Base-by-base conservation (phyloP, 2,888 invertebrate species). In the Synergus gifuensis region DNA sequence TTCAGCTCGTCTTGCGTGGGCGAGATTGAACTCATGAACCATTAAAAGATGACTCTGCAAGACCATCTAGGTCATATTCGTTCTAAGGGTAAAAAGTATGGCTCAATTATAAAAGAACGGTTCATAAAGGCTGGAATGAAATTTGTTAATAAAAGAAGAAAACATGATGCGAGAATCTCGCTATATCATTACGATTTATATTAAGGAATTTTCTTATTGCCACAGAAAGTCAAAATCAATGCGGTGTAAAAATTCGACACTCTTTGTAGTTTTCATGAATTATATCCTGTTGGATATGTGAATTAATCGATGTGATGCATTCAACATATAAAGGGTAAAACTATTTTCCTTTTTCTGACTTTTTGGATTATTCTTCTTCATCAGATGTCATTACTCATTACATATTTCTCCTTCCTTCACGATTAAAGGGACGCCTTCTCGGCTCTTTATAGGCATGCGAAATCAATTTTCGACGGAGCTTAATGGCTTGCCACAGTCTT, bases 391-490 rank as follows among this genome's bases (percentile, higher is more conserved):
- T 73, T 73, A 54, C 49, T 58, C 40, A 73, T 73, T 73, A 73
- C 49, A 54, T 58, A 73, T 73, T 18, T 58, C 54, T 73, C 40
- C 40, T 49, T 54, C 54, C 54, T 54, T 54, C 73, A 28, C 36
- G 36, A 73, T 73, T 73, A 73, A 73, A 28, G 54, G n/a, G 54
- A 73, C 54, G n/a, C 54, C 54, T 73, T 73, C 73, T n/a, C 54
- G 40, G 40, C 73, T 73, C 54, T 73, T 73, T 54, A n/a, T 54
- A n/a, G 12, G 12, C 54, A 73, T 54, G 16, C 54, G 18, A 73
- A 58, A 73, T 73, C 73, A 73, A 73, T 73, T 73, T 73, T 49
- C 54, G 54, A 28, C 28, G 2, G 49, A 36, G 73, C 73, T 73
- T 54, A 73, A 58, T 73, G 54, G 18, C 73, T 36, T 73, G 36